Conservation (phyloP, 2,113 vertebrate species). For the Aspiorhynchus laticeps region DNA sequence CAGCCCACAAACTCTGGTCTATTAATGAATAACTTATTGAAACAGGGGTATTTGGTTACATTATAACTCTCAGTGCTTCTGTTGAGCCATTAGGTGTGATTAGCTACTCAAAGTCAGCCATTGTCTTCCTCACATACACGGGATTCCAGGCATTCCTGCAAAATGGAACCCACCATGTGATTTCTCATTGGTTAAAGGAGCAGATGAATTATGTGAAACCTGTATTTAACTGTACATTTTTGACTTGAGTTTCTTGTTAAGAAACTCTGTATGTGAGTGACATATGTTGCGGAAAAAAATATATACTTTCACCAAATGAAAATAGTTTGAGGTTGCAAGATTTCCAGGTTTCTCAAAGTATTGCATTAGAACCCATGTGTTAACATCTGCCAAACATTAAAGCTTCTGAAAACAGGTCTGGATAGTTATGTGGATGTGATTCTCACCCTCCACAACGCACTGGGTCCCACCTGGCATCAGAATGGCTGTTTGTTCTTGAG, state of each 20-base stretch:
- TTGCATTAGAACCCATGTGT: not conserved
- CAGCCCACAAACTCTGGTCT: not conserved
- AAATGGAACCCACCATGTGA: conserved; percentile 54
- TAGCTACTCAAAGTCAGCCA: conserved; percentile 70
- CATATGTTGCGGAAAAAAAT: no score
- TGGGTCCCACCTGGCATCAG: not conserved
- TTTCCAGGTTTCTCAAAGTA: not conserved
- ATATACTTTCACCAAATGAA: no score
- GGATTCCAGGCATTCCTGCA: conserved; percentile 69
- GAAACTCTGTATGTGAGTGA: no score
- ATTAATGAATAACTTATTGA: conserved; percentile 63
- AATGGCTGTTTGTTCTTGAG: conserved; percentile 56
- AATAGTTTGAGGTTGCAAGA: not conserved
- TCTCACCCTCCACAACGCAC: not conserved
- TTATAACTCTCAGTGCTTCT: conserved; percentile 60
- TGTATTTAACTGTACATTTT: conserved; percentile 34
- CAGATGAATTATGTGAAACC: conserved; percentile 51
- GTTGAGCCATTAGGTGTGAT: conserved; percentile 54
- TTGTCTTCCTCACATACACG: conserved; percentile 69
- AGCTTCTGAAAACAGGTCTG: not conserved
- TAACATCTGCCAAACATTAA: not conserved
- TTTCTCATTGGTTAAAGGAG: conserved; percentile 64
- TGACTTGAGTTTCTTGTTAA: not conserved
- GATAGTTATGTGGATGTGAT: not conserved
- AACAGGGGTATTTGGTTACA: conserved; percentile 57